These are phyloP conservation scores for Scelioninae gen. 1 DNA, from an alignment of 2,888 invertebrate species.

Conservation along the genomic window DNA sequence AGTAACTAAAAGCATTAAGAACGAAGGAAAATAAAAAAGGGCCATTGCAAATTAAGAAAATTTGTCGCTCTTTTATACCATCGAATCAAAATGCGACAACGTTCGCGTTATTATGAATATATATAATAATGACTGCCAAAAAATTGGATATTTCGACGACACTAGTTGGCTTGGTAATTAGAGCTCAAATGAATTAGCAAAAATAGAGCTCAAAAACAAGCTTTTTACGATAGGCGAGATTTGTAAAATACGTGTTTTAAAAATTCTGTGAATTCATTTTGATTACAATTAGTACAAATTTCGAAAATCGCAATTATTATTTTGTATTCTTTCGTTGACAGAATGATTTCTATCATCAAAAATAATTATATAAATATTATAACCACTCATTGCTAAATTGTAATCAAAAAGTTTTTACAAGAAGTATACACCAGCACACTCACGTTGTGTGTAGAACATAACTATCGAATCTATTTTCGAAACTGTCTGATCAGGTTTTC, in stretches of 20 bases:
- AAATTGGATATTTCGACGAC: conserved; percentile 63
- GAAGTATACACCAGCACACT: conserved; percentile 40
- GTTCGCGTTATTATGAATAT: conserved; percentile 29
- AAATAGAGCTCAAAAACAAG: conserved; percentile 65
- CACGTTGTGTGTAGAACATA: conserved; percentile 46
- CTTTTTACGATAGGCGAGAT: conserved; percentile 63
- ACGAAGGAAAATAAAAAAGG: conserved; percentile 42
- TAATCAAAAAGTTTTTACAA: conserved; percentile 8
- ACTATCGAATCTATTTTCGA: conserved; percentile 63
- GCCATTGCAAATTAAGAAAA: conserved; percentile 32
- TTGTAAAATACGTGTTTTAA: conserved; percentile 57
- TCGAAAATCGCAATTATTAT: background rate
- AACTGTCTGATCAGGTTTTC: conserved; percentile 55
- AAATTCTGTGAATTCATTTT: background rate
- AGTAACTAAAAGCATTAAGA: conserved; percentile 69
- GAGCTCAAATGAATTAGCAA: conserved; percentile 64
- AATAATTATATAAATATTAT: too few relatives aligned
- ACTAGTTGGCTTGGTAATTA: conserved; percentile 66
- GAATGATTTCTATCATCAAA: too few relatives aligned
- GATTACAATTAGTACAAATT: conserved; percentile 16
- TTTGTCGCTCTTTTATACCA: conserved; percentile 63
- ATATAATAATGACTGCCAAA: conserved; percentile 64
- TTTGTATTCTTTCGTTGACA: background rate
- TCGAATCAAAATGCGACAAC: conserved; percentile 49
- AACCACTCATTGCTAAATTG: too few relatives aligned